Base-by-base conservation (phyloP, 2,113 vertebrate species). In the Calypte anna region DNA sequence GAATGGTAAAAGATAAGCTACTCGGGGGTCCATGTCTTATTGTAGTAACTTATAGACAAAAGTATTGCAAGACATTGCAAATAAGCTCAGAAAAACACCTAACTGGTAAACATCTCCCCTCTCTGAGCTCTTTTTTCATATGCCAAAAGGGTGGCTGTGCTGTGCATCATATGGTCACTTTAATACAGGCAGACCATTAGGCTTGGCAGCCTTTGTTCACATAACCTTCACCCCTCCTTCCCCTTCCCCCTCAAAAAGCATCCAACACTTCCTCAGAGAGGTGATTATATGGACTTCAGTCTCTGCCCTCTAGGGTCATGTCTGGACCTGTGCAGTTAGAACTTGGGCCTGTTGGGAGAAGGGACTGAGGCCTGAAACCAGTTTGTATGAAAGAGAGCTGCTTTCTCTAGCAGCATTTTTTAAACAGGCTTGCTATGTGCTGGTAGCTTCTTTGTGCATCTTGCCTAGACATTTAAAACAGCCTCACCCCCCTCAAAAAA, bases 301-400 rank as follows among this genome's bases (percentile, higher is more conserved):
- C 98, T 98, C 98, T 98, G 98, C 98, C 98, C 98, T 98, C 98
- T 98, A 98, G 98, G 98, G 98, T 99, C 99, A 98, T 98, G 99
- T 99, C 99, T 99, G 98, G 98, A 98, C 98, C 98, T 98, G 98
- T 98, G 98, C 98, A 97, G 97, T 97, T 98, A 99, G 98, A 98
- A 97, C 98, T 98, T 98, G 98, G 98, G 98, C 98, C 98, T 99
- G 98, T 98, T 97, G 96, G 98, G 98, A 98, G 97, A 98, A 97
- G 96, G 97, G 97, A 97, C 95, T 96, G 96, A 97, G 96, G 97
- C 97, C 97, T 97, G 96, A 97, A 97, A 98, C 96, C 88, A 96
- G 75, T 96, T 97, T 96, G 25, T 97, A 94, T 92, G 88, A 97
- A 97, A 97, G 94, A 97, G 59, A 92, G 95, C 96, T 96, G 97